These are phyloP conservation scores for Podargus strigoides DNA, from an alignment of 2,797 vertebrate genomes.

Conservation along the genomic window DNA sequence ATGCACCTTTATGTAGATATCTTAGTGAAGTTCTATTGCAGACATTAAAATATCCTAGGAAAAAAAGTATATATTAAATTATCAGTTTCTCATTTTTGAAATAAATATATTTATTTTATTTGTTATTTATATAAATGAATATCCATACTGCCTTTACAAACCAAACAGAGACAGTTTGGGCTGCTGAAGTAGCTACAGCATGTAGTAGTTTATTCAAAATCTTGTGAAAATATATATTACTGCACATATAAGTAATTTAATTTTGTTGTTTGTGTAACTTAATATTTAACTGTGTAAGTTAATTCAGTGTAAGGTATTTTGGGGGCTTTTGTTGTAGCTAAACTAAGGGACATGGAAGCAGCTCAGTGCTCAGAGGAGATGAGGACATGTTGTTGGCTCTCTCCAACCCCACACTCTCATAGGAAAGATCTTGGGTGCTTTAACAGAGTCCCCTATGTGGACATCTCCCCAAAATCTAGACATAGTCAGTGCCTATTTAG, in stretches of 20 bases:
- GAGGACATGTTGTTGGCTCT: background rate
- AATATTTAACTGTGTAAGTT: background rate
- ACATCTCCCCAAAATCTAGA: too few relatives aligned
- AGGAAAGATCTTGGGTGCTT: background rate
- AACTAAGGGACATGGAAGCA: background rate
- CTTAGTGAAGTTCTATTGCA: background rate
- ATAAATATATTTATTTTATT: background rate
- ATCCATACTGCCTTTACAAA: background rate
- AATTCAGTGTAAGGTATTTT: background rate
- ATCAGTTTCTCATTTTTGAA: background rate
- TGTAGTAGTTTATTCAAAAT: background rate
- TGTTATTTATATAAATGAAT: background rate
- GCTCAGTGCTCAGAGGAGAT: background rate
- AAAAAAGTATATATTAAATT: background rate
- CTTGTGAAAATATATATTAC: background rate
- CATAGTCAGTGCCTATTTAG: background rate
- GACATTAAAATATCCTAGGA: background rate
- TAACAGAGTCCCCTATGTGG: background rate
- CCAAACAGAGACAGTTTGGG: background rate
- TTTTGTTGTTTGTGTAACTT: background rate
- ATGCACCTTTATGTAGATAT: background rate
- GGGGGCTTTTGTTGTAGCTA: background rate
- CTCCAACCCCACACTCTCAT: rapidly evolving
- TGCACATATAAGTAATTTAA: background rate
- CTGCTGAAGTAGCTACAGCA: background rate